phyloP scores from a whole-genome alignment of 2,113 vertebrate species.

The Charadrius vociferus region DNA sequence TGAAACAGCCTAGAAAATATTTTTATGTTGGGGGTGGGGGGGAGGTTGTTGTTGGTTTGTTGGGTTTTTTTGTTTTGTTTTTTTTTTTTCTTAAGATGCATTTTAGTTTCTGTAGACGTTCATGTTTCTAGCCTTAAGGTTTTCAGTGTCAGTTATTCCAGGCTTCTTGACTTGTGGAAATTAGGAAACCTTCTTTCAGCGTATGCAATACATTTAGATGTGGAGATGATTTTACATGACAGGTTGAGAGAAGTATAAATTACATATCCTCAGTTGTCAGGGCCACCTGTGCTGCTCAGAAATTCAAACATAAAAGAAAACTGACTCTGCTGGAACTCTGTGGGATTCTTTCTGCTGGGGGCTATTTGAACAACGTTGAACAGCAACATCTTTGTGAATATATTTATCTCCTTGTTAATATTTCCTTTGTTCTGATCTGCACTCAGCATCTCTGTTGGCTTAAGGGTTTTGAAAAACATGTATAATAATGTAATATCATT shows the following conservation, averaged over 20 bases:
- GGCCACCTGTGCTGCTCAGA: background rate
- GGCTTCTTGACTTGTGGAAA: background rate
- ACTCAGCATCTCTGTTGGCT: background rate
- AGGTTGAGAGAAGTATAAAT: background rate
- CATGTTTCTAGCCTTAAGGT: background rate
- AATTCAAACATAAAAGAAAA: background rate
- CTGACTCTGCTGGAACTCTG: background rate
- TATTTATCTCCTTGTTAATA: background rate
- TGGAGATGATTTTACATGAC: background rate
- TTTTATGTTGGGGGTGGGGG: background rate
- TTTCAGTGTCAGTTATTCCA: background rate
- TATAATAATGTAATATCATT: background rate
- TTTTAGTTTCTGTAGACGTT: background rate
- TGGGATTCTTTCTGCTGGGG: background rate
- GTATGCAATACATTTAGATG: background rate
- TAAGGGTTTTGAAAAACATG: background rate
- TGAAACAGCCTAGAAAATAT: background rate
- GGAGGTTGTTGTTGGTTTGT: no score
- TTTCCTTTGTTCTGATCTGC: background rate
- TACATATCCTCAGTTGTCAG: background rate
- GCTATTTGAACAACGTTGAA: background rate
- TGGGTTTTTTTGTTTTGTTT: background rate
- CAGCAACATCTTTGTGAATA: background rate
- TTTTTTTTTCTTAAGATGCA: background rate
- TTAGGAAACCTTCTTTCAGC: background rate